A percentile compares a stretch with the other conserved stretches of the same genome.
phyloP scores from a whole-genome alignment of 2,113 vertebrate genomes.

The Engystomops pustulosus region DNA sequence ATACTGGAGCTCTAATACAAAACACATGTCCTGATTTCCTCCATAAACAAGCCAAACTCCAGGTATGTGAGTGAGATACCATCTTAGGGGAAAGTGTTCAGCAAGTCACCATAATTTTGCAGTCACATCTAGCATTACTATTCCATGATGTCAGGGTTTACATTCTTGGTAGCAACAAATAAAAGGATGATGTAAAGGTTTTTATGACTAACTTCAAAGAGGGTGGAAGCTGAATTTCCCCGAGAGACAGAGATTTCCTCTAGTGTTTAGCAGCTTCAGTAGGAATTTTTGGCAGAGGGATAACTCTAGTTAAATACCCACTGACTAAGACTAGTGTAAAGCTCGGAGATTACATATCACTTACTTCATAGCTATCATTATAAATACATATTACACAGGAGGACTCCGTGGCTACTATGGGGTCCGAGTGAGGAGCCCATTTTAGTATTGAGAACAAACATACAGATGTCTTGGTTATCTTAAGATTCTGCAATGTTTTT shows the following conservation, averaged over 20 bases:
- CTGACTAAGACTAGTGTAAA: not conserved
- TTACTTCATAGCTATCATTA: not conserved
- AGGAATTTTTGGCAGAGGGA: not conserved
- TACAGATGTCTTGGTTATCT: too few species aligned
- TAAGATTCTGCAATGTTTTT: too few species aligned
- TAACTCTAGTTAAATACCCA: not conserved
- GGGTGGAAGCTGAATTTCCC: not conserved
- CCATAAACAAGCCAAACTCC: not conserved
- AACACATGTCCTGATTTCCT: not conserved
- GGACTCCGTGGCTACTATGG: not conserved
- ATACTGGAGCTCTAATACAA: not conserved
- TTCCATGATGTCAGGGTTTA: constrained; percentile 16
- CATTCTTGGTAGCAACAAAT: constrained; percentile 3
- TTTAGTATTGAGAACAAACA: too few species aligned
- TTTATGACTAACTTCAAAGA: not conserved
- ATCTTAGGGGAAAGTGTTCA: not conserved
- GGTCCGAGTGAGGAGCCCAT: not conserved
- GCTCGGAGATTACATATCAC: not conserved
- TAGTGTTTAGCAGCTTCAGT: not conserved
- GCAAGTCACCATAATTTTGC: not conserved
- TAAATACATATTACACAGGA: not conserved
- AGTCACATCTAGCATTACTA: not conserved
- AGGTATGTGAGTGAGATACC: not conserved
- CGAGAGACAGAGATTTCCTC: not conserved
- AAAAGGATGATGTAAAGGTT: constrained; percentile 5